Percentiles rank a stretch among this genome's conserved stretches.
Conservation (phyloP, 2,797 vertebrate genomes). For the Syngnathus rostellatus region DNA sequence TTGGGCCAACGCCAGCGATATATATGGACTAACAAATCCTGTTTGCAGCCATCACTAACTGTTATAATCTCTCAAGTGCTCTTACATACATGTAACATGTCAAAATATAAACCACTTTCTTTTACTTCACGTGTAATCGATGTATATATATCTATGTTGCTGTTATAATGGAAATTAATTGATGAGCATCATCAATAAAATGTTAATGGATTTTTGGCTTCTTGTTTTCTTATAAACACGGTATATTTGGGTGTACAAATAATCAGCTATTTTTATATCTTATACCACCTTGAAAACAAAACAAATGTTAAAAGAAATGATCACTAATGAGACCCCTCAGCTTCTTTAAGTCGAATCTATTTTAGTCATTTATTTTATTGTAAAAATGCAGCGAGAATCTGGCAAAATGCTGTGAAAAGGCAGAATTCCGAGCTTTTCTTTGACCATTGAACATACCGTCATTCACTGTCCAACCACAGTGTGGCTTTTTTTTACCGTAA, state of each 20-base stretch:
- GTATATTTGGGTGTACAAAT: neutral
- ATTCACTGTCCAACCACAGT: conserved; percentile 25
- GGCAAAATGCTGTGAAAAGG: neutral
- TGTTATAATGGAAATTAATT: neutral
- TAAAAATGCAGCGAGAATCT: too few relatives aligned
- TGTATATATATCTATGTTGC: neutral
- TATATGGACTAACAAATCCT: conserved; percentile 5
- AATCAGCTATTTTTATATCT: neutral
- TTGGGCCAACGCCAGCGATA: neutral
- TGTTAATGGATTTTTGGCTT: neutral
- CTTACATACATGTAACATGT: conserved; percentile 22
- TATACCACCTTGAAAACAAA: neutral
- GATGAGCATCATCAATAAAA: conserved; percentile 1
- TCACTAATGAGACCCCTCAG: too few relatives aligned
- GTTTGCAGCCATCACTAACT: conserved; percentile 12
- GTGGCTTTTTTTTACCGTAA: conserved; percentile 3
- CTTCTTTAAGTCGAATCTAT: too few relatives aligned
- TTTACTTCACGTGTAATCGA: neutral
- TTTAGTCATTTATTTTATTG: too few relatives aligned
- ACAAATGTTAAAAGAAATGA: neutral
- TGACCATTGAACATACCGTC: conserved; percentile 13
- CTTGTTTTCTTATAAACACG: neutral
- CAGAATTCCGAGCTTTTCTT: neutral
- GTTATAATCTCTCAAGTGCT: conserved; percentile 42
- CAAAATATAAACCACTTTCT: neutral